These are phyloP conservation scores for Apostichopus parvimensis DNA, from an alignment of 35 echinoderm and acorn worm species.

Conservation along the genomic window DNA sequence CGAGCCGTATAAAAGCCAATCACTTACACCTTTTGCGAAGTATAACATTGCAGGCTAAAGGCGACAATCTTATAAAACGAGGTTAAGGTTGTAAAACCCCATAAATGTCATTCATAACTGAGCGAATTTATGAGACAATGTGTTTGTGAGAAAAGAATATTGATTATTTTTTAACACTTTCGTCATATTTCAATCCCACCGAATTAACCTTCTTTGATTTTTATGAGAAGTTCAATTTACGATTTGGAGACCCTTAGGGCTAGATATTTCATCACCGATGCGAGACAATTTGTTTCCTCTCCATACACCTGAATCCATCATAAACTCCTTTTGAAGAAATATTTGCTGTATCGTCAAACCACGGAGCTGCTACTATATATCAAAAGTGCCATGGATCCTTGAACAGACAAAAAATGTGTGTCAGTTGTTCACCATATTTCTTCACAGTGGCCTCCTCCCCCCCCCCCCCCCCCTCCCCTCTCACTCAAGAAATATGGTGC, in stretches of 20 bases:
- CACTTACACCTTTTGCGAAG: not conserved
- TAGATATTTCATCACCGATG: not conserved
- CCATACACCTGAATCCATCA: too few species aligned
- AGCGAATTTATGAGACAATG: conserved; percentile 22
- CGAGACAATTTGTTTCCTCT: not conserved
- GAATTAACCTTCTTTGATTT: conserved; percentile 12
- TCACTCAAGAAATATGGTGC: too few species aligned
- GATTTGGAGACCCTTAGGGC: not conserved
- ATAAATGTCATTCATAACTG: conserved; percentile 21
- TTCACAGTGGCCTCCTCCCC: too few species aligned
- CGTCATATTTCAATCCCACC: conserved; percentile 12
- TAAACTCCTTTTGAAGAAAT: too few species aligned
- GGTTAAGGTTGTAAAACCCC: conserved; percentile 13
- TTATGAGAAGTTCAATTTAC: conserved; percentile 15
- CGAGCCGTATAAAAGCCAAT: too few species aligned
- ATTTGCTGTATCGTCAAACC: too few species aligned
- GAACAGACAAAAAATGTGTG: too few species aligned
- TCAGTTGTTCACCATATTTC: too few species aligned
- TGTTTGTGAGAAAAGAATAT: not conserved
- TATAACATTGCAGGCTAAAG: not conserved
- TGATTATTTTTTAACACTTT: conserved; percentile 24
- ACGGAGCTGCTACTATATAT: too few species aligned
- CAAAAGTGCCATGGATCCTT: too few species aligned
- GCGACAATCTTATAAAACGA: not conserved
- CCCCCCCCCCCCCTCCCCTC: too few species aligned